Base-by-base conservation (phyloP, 1,140 invertebrate genomes). In the Schlechtendalia chinensis region DNA sequence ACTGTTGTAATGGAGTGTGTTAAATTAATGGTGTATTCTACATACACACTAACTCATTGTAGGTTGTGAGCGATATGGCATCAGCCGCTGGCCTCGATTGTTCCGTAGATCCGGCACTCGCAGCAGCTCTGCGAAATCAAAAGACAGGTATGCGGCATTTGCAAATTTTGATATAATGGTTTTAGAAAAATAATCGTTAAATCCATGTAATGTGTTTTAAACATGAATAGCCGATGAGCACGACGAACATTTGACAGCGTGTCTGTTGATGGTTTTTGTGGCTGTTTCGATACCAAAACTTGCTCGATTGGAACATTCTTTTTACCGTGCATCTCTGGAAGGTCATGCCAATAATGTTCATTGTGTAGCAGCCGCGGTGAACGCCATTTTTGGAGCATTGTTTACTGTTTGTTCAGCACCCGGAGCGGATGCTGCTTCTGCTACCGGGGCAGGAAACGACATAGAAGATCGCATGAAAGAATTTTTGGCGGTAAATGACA, bases 401-500 rank as follows among this genome's bases (percentile, higher is more conserved):
- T 99, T 99, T 84, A 96, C 95, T 1, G 93, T 98, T 80, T 96
- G 96, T 85, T n/a, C 69, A 53, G 45, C 67, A 12, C 0, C 32
- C 24, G 65, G 32, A 14, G 63, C 32, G 27, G 47, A 71, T 53
- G 22, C 67, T 0, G 47, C 39, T 47, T 54, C 69, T n/a, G 47
- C 29, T 27, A 17, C 47, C 19, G 47, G 47, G 22, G 95, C 94
- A 5, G 92, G 94, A 84, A 94, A 93, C 29, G 98, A 99, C 85
- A 96, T 98, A 83, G 96, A 98, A 85, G 96, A 98, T 84, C 90
- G 98, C 81, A 95, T 99, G 90, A 98, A 99, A 84, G 98, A 99
- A 86, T 99, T 99, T 86, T 87, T 99, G 71, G 98, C 98, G 5
- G 90, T 91, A 86, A 87, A 79, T 84, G 12, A 39, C n/a, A n/a